These are phyloP conservation scores for Himantopus leucocephalus DNA, from an alignment of 2,113 vertebrate species.

Conservation along the genomic window DNA sequence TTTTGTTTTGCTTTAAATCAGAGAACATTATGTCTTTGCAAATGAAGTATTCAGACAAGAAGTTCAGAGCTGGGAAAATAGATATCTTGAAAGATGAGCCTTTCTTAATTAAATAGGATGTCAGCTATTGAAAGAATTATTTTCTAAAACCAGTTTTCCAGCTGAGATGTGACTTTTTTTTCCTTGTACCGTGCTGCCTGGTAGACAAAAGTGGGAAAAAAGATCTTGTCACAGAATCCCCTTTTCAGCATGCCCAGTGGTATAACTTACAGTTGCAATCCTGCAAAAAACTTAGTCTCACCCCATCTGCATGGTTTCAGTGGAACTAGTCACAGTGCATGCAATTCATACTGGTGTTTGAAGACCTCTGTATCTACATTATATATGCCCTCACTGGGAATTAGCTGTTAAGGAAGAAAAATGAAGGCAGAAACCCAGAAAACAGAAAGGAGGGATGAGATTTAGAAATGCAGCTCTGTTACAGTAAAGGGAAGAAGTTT, in stretches of 20 bases:
- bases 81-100: background rate
- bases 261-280: background rate
- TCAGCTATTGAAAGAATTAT: background rate
- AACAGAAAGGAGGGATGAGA: background rate
- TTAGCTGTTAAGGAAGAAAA: background rate
- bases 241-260: background rate
- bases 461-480: background rate
- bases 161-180: background rate
- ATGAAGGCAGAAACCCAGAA: background rate
- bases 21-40: conserved; percentile 14
- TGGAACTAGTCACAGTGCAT: background rate
- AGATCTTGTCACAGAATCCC: background rate
- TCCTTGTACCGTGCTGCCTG: background rate
- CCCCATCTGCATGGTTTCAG: background rate
- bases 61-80: background rate
- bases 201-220: background rate
- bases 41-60: conserved; percentile 20
- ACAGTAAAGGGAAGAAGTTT: background rate
- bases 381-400: background rate
- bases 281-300: background rate
- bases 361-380: background rate
- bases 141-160: background rate
- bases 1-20: background rate
- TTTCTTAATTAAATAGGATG: background rate
- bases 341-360: background rate